Evolutionary conservation across 1,140 invertebrate genomes (phyloP), one percentile per base, ranked within the genome.

Genomic region (Reticulitermes speratus): DNA sequence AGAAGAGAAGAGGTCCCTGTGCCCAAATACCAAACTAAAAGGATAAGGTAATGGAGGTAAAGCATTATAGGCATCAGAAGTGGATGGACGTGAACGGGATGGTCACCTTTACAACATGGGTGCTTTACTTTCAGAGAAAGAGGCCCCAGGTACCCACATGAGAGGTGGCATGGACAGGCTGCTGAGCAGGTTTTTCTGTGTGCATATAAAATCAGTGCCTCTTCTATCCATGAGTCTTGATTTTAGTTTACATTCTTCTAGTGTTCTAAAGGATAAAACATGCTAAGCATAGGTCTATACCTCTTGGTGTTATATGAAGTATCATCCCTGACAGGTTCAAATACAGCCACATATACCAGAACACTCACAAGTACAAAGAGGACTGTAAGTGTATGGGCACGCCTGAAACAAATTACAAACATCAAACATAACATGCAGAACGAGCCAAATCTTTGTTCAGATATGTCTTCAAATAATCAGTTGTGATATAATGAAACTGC

Each of bases 351-450:
- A 89, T 93, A 93, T 21, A 93, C 88, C n/a, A 93, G 88, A 44
- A 90, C 90, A 86, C 89, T 88, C 84, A 91, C 90, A 87, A 93
- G 90, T n/a, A 92, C 87, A 82, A 92, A 90, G 23, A 93, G 88
- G 12, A 91, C 91, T 14, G 91, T 91, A 16, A 93, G 88, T n/a
- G 92, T 93, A 88, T 93, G 93, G 48, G 92, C 92, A 87, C 91
- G 88, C 93, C 93, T 93, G 88, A 48, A 90, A 89, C 85, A 86
- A 84, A 88, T 12, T 8, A 75, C n/a, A 75, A 9, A 25, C 65
- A 86, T 87, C 87, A 88, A 82, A 87, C 81, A 84, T 69, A 30
- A 83, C 32, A 55, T 44, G 45, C 44, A 85, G 85, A 82, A 82
- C 32, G 11, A 83, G n/a, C 84, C 12, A 82, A 14, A 2, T 38